These are phyloP conservation scores for Aptenodytes forsteri DNA, from an alignment of 2,113 vertebrate genomes.

Conservation along the genomic window DNA sequence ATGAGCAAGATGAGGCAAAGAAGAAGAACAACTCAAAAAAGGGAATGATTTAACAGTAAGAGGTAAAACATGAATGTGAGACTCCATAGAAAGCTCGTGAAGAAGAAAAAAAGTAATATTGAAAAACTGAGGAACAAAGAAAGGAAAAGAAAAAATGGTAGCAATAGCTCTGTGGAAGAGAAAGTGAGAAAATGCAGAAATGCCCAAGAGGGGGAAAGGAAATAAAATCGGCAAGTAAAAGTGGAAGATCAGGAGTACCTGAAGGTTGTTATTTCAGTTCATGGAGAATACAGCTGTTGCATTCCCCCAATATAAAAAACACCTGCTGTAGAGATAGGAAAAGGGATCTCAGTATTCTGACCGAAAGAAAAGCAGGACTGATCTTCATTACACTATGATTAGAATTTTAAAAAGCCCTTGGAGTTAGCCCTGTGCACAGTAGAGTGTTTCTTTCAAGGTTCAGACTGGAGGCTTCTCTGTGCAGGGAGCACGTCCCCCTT, in stretches of 20 bases:
- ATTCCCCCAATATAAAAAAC: not conserved
- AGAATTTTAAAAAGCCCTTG: not conserved
- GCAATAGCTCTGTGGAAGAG: not conserved
- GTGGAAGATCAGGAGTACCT: not conserved
- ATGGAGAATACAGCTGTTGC: not conserved
- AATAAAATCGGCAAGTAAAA: not conserved
- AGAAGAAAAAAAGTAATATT: not conserved
- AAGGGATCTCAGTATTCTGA: not conserved
- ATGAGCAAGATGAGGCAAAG: not conserved
- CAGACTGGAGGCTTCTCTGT: not conserved
- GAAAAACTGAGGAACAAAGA: not conserved
- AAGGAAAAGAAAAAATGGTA: not conserved
- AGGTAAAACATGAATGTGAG: not conserved
- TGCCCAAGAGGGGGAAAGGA: not conserved
- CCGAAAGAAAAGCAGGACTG: not conserved
- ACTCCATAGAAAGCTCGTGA: not conserved
- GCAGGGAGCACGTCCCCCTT: not conserved
- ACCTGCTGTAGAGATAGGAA: not conserved
- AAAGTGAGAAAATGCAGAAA: not conserved
- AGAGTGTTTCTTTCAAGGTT: not conserved
- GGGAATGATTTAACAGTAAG: not conserved
- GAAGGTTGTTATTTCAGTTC: not conserved
- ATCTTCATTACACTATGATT: not conserved
- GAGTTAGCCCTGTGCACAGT: not conserved
- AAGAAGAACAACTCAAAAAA: not conserved